phyloP scores from a whole-genome alignment of 2,797 vertebrate species.

The Cirrhinus mrigala region DNA sequence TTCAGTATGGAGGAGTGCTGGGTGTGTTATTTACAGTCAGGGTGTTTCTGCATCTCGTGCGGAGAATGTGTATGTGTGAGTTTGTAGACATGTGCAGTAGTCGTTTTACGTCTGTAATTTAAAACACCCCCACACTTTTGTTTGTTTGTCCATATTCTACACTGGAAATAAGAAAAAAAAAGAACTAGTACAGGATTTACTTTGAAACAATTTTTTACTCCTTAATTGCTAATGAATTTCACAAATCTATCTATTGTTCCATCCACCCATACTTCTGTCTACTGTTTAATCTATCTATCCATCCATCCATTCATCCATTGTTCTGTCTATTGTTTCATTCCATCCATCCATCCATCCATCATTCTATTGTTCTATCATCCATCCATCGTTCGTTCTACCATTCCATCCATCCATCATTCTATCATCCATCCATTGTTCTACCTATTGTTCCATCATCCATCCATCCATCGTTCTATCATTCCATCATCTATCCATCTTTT shows the following conservation, averaged over 20 bases:
- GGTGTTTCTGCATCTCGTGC: constrained; percentile 3
- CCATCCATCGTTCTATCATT: not conserved
- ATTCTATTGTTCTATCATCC: no score
- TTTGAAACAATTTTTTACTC: not conserved
- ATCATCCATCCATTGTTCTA: not conserved
- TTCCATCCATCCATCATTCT: no score
- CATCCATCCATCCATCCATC: no score
- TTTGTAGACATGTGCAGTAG: not conserved
- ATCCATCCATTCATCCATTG: no score
- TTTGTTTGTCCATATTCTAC: not conserved
- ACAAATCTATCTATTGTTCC: not conserved
- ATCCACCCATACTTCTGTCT: not conserved
- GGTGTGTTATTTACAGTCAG: constrained; percentile 9
- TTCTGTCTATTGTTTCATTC: no score
- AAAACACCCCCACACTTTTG: not conserved
- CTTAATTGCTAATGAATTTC: not conserved
- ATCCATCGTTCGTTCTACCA: no score
- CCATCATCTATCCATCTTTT: no score
- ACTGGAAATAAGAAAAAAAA: no score
- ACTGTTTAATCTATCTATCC: no score
- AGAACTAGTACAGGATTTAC: not conserved
- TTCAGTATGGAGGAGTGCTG: constrained; percentile 19
- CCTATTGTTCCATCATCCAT: not conserved
- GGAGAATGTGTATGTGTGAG: not conserved
- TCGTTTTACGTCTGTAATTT: constrained; percentile 11